These are phyloP conservation scores for Stenchaetothrips biformis DNA, from an alignment of 2,888 invertebrate species.

Conservation along the genomic window DNA sequence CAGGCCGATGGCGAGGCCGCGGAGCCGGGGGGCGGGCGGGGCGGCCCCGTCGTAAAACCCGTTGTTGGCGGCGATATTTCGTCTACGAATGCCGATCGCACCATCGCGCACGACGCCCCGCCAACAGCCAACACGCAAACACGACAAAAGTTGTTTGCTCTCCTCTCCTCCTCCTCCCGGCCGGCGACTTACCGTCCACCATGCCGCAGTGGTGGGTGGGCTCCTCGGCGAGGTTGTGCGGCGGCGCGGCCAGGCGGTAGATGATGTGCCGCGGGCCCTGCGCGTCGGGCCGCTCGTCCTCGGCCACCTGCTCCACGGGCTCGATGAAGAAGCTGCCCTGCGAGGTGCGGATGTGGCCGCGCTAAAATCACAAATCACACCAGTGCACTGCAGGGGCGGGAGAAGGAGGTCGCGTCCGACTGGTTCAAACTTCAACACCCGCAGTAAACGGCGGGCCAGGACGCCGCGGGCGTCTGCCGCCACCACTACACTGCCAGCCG, in stretches of 20 bases:
- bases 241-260: background rate
- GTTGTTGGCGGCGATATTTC: too few relatives aligned
- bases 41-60: too few relatives aligned
- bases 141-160: background rate
- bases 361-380: slow-evolving; percentile 49
- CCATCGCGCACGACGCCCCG: too few relatives aligned
- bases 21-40: too few relatives aligned
- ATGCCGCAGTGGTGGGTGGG: slow-evolving; percentile 20
- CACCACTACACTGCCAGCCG: too few relatives aligned
- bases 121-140: too few relatives aligned
- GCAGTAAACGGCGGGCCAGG: slow-evolving; percentile 32
- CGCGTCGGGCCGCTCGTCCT: background rate
- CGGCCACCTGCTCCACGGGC: slow-evolving; percentile 52
- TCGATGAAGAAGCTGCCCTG: slow-evolving; percentile 63
- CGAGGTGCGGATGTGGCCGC: slow-evolving; percentile 63
- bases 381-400: background rate
- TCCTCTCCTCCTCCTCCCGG: background rate
- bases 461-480: background rate
- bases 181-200: slow-evolving; percentile 3
- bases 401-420: too few relatives aligned
- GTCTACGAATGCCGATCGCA: too few relatives aligned
- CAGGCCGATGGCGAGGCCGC: background rate
- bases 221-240: background rate
- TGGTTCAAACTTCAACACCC: too few relatives aligned
- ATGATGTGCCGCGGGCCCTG: background rate